Percentiles rank a stretch among this genome's conserved stretches.
Evolutionary conservation across 2,888 invertebrate genomes (phyloP).

Genomic region (Clostera curtula): DNA sequence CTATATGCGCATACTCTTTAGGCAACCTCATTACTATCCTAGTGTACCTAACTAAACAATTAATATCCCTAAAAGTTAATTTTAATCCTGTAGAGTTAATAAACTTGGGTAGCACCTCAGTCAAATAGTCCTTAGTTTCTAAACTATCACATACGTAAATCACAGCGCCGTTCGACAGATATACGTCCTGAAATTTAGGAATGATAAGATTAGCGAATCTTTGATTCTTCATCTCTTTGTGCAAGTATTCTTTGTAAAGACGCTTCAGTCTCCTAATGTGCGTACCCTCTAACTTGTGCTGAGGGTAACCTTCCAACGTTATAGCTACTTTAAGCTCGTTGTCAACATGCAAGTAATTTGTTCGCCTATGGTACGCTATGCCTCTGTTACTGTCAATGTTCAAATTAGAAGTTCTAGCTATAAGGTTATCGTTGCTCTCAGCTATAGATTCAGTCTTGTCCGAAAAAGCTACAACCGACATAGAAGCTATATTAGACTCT

Average conservation of each 20-base stretch:
- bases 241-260: conserved; percentile 57
- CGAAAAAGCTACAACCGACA: conserved; percentile 34
- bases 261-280: conserved; percentile 56
- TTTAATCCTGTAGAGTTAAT: conserved; percentile 54
- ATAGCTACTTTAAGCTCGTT: conserved; percentile 57
- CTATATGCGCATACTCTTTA: conserved; percentile 48
- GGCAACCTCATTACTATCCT: conserved; percentile 54
- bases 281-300: conserved; percentile 56
- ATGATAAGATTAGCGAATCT: conserved; percentile 52
- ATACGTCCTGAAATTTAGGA: conserved; percentile 61
- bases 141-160: conserved; percentile 64
- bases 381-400: conserved; percentile 61
- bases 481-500: conserved; percentile 18
- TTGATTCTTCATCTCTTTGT: conserved; percentile 57
- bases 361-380: conserved; percentile 59
- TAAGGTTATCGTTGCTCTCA: conserved; percentile 45
- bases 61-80: conserved; percentile 49
- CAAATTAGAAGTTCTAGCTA: conserved; percentile 41
- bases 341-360: conserved; percentile 60
- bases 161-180: conserved; percentile 60
- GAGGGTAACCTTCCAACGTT: conserved; percentile 56
- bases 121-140: conserved; percentile 59
- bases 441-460: conserved; percentile 46
- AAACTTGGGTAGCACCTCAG: conserved; percentile 52
- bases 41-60: conserved; percentile 50